A percentile compares a stretch with the other conserved stretches of the same genome.
Evolutionary conservation across 2,113 vertebrate genomes (phyloP).

Genomic region (Oreochromis tanganicae): DNA sequence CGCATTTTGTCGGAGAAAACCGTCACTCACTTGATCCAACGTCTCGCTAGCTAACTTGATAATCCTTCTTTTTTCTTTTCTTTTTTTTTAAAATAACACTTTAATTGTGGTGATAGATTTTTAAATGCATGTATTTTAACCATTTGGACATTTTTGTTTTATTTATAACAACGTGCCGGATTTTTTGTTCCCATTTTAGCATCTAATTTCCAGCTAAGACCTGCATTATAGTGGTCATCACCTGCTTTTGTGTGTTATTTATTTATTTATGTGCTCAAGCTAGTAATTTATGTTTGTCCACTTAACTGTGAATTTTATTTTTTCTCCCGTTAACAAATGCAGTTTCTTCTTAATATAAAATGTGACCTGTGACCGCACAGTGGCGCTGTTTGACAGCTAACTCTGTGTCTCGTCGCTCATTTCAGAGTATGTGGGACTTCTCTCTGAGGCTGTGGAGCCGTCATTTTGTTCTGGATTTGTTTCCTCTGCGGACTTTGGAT

Average conservation of each 20-base stretch:
- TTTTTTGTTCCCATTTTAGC: neutral
- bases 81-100: rapidly evolving
- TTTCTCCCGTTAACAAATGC: neutral
- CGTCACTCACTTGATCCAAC: neutral
- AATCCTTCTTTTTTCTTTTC: neutral
- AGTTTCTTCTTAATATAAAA: neutral
- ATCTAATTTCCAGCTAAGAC: neutral
- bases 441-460: neutral
- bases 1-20: neutral
- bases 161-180: neutral
- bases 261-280: neutral
- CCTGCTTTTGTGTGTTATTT: neutral
- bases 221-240: neutral
- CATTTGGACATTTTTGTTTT: neutral
- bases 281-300: neutral
- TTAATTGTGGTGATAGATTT: neutral
- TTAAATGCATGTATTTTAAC: neutral
- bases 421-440: neutral
- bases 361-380: neutral
- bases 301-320: neutral
- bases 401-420: neutral
- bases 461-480: neutral
- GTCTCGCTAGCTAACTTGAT: neutral
- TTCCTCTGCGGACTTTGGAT: neutral
- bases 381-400: neutral